Percentiles rank a stretch among this genome's conserved stretches.
phyloP scores from a whole-genome alignment of 2,113 vertebrate species.

The Caretta caretta region DNA sequence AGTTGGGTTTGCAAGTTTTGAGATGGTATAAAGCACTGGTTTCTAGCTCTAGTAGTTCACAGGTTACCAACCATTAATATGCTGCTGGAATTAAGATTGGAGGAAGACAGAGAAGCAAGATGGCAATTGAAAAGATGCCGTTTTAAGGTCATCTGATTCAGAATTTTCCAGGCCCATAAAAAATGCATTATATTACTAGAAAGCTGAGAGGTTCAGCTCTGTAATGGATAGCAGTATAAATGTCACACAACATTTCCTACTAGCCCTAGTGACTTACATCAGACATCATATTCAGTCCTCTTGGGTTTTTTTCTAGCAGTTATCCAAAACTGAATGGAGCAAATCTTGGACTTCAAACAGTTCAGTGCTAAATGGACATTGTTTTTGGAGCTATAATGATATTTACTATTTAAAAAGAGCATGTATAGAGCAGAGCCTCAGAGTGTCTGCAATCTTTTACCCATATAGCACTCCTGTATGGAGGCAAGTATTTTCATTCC shows the following conservation, averaged over 20 bases:
- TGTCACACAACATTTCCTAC: not conserved
- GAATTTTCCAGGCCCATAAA: not conserved
- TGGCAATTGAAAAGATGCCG: rapidly evolving
- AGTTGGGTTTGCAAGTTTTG: no score
- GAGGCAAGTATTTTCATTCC: not conserved
- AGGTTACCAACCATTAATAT: not conserved
- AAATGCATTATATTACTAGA: rapidly evolving
- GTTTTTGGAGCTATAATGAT: not conserved
- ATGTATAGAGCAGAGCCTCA: not conserved
- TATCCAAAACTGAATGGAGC: not conserved
- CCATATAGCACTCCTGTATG: not conserved
- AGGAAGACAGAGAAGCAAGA: not conserved
- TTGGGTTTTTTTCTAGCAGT: not conserved
- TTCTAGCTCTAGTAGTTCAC: no score
- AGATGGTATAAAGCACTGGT: no score
- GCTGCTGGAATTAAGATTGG: not conserved
- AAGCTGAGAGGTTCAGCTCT: not conserved
- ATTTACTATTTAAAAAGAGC: not conserved
- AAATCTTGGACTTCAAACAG: not conserved
- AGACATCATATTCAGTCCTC: not conserved
- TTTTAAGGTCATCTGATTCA: not conserved
- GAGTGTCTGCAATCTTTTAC: not conserved
- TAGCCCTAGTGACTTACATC: not conserved
- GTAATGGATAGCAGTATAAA: not conserved
- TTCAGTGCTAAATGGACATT: not conserved